phyloP scores from a whole-genome alignment of 1,140 invertebrate genomes.

The Halyomorpha halys region DNA sequence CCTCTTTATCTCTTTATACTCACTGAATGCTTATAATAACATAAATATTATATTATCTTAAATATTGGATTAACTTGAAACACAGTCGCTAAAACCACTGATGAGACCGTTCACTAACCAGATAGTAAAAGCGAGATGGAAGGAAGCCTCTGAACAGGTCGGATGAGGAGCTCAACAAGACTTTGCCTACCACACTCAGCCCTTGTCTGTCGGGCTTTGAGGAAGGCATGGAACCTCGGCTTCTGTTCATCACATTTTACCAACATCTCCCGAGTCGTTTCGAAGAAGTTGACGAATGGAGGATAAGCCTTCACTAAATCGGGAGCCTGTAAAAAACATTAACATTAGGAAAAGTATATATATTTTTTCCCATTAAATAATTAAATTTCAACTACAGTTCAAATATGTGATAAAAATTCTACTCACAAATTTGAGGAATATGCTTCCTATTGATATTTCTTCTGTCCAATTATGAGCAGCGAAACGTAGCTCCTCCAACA shows the following conservation, averaged over 20 bases:
- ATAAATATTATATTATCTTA: too few relatives aligned
- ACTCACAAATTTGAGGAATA: constrained; percentile 65
- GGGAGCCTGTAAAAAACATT: constrained; percentile 38
- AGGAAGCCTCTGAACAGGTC: constrained; percentile 91
- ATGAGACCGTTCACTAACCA: constrained; percentile 43
- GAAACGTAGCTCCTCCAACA: constrained; percentile 65
- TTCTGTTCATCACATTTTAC: constrained; percentile 80
- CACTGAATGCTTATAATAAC: too few relatives aligned
- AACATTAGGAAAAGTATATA: not conserved
- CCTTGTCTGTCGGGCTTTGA: constrained; percentile 87
- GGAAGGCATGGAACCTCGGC: constrained; percentile 91
- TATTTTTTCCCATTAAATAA: not conserved
- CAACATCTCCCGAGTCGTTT: constrained; percentile 89
- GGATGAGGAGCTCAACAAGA: constrained; percentile 86
- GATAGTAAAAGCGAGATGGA: constrained; percentile 88
- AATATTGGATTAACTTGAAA: too few relatives aligned
- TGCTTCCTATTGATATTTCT: constrained; percentile 72
- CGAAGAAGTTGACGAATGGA: constrained; percentile 95
- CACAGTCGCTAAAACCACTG: too few relatives aligned
- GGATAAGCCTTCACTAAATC: constrained; percentile 88
- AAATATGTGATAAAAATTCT: not conserved
- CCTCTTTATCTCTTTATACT: too few relatives aligned
- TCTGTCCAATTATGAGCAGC: constrained; percentile 67
- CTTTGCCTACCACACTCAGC: constrained; percentile 92
- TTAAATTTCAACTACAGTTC: not conserved